Evolutionary conservation across 2,888 invertebrate species (phyloP).

Genomic region (Eudasyphora cyanicolor): DNA sequence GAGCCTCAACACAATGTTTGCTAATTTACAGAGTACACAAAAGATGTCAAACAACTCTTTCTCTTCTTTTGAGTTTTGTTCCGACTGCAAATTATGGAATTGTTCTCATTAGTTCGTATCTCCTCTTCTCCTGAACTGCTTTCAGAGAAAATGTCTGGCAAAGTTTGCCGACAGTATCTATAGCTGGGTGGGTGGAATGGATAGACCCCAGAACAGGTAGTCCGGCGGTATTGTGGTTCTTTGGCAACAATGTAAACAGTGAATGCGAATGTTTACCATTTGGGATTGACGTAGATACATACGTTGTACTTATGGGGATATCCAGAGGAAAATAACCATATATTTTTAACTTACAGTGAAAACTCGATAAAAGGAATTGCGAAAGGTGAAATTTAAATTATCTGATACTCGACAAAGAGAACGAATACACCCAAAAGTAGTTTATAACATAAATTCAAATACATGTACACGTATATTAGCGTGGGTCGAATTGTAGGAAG

Average conservation of each 20-base stretch:
- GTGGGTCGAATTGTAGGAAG: too few relatives aligned
- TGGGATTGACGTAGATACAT: too few relatives aligned
- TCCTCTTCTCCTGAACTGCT: not conserved
- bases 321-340: too few relatives aligned
- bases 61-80: constrained; percentile 11
- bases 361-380: not conserved
- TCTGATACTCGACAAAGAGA: too few relatives aligned
- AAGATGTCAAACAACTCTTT: not conserved
- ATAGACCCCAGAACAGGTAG: not conserved
- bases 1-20: not conserved
- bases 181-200: not conserved
- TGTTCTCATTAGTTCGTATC: not conserved
- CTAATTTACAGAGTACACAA: constrained; percentile 1
- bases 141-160: not conserved
- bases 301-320: not conserved
- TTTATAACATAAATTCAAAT: too few relatives aligned
- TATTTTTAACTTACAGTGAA: not conserved
- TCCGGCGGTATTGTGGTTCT: not conserved
- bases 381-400: too few relatives aligned
- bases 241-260: not conserved
- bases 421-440: too few relatives aligned
- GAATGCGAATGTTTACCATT: constrained; percentile 15
- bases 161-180: not conserved
- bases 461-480: too few relatives aligned
- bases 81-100: not conserved